phyloP scores from a whole-genome alignment of 2,797 vertebrate species.

The Pseudochirops corinnae region DNA sequence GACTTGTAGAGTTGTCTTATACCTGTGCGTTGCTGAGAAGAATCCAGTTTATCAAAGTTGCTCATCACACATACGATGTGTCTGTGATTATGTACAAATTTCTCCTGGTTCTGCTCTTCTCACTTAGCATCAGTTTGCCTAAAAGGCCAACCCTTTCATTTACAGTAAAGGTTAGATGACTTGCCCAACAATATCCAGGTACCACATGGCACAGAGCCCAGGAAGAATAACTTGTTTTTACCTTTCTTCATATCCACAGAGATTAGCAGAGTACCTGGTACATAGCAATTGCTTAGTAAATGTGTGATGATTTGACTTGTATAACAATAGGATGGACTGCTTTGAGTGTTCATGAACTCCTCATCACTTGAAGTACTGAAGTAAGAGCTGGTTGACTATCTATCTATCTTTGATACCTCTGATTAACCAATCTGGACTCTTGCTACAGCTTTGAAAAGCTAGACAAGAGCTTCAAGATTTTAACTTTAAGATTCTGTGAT shows the following conservation, averaged over 20 bases:
- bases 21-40: too few species aligned
- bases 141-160: neutral
- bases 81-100: too few species aligned
- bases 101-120: too few species aligned
- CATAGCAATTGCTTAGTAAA: neutral
- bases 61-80: too few species aligned
- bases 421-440: too few species aligned
- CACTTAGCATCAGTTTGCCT: too few species aligned
- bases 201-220: neutral
- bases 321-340: neutral
- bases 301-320: neutral
- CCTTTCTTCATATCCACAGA: neutral
- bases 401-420: too few species aligned
- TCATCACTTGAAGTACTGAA: neutral
- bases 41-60: too few species aligned
- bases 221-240: neutral
- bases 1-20: too few species aligned
- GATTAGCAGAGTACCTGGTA: neutral
- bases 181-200: neutral
- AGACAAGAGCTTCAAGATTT: neutral
- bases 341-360: neutral
- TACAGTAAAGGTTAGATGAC: neutral
- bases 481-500: neutral
- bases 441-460: neutral
- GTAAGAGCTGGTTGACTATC: neutral